Evolutionary conservation across 92 coral and sea anemone species (phyloP), one percentile per base, ranked within the genome.

Genomic region (Montipora capitata): DNA sequence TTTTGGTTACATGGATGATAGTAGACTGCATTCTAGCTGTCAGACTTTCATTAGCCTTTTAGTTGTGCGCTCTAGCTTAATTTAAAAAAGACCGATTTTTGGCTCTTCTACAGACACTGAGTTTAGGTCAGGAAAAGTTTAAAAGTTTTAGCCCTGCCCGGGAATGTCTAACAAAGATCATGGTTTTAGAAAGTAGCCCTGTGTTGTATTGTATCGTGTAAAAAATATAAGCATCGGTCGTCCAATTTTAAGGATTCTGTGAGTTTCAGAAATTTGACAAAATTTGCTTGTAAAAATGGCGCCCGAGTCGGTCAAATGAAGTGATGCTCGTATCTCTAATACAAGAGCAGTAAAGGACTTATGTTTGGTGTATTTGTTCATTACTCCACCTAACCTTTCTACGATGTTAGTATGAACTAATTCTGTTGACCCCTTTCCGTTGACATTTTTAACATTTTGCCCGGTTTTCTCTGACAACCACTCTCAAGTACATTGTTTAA

Each of bases 1-100:
- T 64, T 64, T 64, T 64, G 20, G 69, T 14, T 3, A 64, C 27
- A 64, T 18, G 69, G 69, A 16, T 64, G 35, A n/a, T 64, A 64
- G 69, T 2, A 64, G 69, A 64, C 69, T 18, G 42, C 69, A 64
- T n/a, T 64, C 35, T 64, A n/a, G 42, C 10, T 14, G 35, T 64
- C 69, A 64, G 8, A 44, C 51, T 44, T 44, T 44, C 51, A 44
- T 44, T 44, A 44, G 51, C 51, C 51, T 44, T 44, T 3, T 64
- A n/a, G 69, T 64, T 64, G 69, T 64, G 69, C 35, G 35, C 35
- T 64, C 69, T 64, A 64, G 27, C 20, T 64, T 9, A 64, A 18
- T n/a, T 64, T 64, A 10, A 64, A 64, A 20, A 64, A 2, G 69
- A 64, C 20, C 69, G 20, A 64, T 20, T 64, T 64, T 64, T 64